phyloP scores from a whole-genome alignment of 2,113 vertebrate genomes.

The Athene noctua region DNA sequence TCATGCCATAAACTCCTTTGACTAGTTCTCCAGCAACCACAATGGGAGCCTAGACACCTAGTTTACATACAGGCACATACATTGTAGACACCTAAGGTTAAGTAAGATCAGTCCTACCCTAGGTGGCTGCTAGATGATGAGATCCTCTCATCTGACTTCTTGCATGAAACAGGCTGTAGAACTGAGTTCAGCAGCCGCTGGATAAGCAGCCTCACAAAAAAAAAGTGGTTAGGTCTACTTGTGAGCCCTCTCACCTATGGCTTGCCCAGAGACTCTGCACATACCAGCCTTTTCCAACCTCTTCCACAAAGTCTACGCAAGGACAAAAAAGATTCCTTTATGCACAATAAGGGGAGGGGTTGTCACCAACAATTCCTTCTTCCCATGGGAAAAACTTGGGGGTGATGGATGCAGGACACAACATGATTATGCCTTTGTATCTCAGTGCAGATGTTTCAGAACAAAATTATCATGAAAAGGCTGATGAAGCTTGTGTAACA shows the following conservation, averaged over 20 bases:
- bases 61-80: neutral
- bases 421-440: neutral
- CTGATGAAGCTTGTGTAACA: neutral
- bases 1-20: neutral
- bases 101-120: neutral
- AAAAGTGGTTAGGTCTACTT: neutral
- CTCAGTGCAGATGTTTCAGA: neutral
- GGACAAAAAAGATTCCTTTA: neutral
- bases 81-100: neutral
- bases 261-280: neutral
- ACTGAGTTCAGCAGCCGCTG: neutral
- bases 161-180: neutral
- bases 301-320: neutral
- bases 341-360: neutral
- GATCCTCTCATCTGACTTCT: neutral
- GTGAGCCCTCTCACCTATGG: fast-evolving
- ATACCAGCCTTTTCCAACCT: neutral
- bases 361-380: neutral
- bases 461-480: neutral
- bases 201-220: neutral
- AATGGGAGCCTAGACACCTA: neutral
- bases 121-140: neutral
- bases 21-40: neutral
- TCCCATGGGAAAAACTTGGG: neutral
- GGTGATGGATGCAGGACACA: neutral